Evolutionary conservation across 1,140 invertebrate species (phyloP).

Genomic region (Ectropis grisescens): DNA sequence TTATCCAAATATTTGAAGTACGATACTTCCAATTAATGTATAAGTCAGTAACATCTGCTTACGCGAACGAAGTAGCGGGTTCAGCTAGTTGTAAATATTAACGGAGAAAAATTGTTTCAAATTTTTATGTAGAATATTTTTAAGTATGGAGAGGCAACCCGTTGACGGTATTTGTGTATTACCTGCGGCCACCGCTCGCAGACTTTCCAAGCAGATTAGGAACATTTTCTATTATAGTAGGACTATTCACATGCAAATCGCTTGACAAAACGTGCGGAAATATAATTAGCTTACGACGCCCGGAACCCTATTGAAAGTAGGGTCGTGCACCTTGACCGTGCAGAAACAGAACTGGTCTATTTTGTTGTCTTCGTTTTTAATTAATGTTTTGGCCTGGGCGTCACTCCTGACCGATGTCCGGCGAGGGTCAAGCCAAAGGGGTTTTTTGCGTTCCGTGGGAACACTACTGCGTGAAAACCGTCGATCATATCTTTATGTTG

Average conservation of each 20-base stretch:
- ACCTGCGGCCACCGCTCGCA: slow-evolving; percentile 18
- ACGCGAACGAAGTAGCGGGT: no score
- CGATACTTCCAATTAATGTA: no score
- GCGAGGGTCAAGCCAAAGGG: slow-evolving; percentile 22
- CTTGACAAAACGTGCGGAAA: slow-evolving; percentile 53
- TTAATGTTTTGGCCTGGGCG: slow-evolving; percentile 49
- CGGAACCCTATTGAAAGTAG: slow-evolving; percentile 20
- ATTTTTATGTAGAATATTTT: no score
- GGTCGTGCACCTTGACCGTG: slow-evolving; percentile 35
- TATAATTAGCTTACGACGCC: slow-evolving; percentile 54
- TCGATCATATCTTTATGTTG: slow-evolving; percentile 57
- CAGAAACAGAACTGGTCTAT: slow-evolving; percentile 39
- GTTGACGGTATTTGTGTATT: slow-evolving; percentile 14
- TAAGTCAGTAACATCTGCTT: no score
- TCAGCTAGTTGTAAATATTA: no score
- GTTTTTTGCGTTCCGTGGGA: slow-evolving; percentile 56
- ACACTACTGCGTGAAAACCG: slow-evolving; percentile 26
- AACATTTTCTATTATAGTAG: slow-evolving; percentile 34
- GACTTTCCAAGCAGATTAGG: slow-evolving; percentile 20
- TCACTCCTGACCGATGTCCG: slow-evolving; percentile 54
- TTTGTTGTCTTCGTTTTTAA: slow-evolving; percentile 43
- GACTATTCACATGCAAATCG: slow-evolving; percentile 57
- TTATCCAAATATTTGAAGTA: no score
- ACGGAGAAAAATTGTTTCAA: no score
- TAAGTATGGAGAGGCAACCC: no score